These are phyloP conservation scores for Trichoplusia ni DNA, from an alignment of 1,140 invertebrate genomes.

Conservation along the genomic window DNA sequence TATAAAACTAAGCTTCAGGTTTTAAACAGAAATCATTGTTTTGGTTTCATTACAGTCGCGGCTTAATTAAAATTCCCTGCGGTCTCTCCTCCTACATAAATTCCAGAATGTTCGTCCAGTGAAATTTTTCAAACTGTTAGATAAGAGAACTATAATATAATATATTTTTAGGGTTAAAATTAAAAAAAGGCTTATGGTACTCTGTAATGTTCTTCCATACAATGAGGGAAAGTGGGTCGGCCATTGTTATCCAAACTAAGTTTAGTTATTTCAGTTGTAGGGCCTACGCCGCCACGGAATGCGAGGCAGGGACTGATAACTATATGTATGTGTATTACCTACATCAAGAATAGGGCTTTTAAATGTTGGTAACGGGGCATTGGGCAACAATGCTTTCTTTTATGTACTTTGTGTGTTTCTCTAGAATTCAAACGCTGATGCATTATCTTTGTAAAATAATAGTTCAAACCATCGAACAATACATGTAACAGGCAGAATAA, in stretches of 20 bases:
- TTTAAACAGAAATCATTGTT: slow-evolving; percentile 34
- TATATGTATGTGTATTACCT: neutral
- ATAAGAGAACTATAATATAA: neutral
- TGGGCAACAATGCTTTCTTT: too few relatives aligned
- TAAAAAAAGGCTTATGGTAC: neutral
- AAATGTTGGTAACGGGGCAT: too few relatives aligned
- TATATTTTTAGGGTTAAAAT: neutral
- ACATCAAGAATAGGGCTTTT: too few relatives aligned
- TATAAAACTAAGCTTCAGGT: slow-evolving; percentile 25
- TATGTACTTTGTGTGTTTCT: too few relatives aligned
- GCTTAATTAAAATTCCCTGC: slow-evolving; percentile 49
- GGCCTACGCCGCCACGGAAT: neutral
- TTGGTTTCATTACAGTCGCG: slow-evolving; percentile 44
- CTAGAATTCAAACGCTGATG: too few relatives aligned
- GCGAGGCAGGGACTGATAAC: neutral
- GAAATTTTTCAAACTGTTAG: neutral
- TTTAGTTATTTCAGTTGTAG: slow-evolving; percentile 23
- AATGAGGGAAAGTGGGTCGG: slow-evolving; percentile 24
- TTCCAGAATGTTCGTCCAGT: slow-evolving; percentile 7
- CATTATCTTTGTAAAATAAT: too few relatives aligned
- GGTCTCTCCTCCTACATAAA: slow-evolving; percentile 32
- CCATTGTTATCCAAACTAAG: slow-evolving; percentile 28
- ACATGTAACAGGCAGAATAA: neutral
- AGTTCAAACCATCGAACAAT: neutral
- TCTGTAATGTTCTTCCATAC: neutral